phyloP scores from a whole-genome alignment of 2,888 invertebrate genomes.

The Tenthredo amoena region DNA sequence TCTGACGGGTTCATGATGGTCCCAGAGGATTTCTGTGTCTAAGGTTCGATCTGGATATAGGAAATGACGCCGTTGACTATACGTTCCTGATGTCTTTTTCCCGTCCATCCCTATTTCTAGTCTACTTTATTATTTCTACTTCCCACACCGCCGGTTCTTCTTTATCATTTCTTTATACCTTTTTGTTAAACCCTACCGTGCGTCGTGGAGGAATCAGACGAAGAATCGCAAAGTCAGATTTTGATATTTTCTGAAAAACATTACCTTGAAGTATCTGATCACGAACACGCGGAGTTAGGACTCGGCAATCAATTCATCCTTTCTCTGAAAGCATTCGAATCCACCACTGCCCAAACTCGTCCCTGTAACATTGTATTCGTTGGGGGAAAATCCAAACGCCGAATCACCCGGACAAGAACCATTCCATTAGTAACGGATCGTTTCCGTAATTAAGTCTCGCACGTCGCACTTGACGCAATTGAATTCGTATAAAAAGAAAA shows the following conservation, averaged over 20 bases:
- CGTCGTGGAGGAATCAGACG: neutral
- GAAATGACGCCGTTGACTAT: slow-evolving; percentile 27
- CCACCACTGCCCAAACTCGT: neutral
- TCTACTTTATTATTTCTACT: neutral
- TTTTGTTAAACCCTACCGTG: neutral
- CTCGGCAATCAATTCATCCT: neutral
- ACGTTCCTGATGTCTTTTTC: neutral
- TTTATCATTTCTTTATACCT: neutral
- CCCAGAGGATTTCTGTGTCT: slow-evolving; percentile 12
- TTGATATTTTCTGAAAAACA: neutral
- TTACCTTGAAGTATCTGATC: neutral
- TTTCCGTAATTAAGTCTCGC: slow-evolving; percentile 32
- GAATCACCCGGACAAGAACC: slow-evolving; percentile 19
- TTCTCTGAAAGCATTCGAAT: slow-evolving; percentile 21
- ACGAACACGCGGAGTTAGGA: neutral
- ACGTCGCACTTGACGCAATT: slow-evolving; percentile 30
- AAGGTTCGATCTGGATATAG: slow-evolving; percentile 22
- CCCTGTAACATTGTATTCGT: neutral
- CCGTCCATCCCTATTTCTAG: slow-evolving; percentile 7
- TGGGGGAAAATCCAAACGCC: neutral
- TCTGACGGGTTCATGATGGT: slow-evolving; percentile 31
- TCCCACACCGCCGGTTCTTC: neutral
- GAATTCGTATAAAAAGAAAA: slow-evolving; percentile 1
- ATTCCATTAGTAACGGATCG: slow-evolving; percentile 32
- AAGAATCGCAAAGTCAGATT: neutral